These are phyloP conservation scores for Cryptotermes secundus DNA, from an alignment of 1,140 invertebrate genomes.

Conservation along the genomic window DNA sequence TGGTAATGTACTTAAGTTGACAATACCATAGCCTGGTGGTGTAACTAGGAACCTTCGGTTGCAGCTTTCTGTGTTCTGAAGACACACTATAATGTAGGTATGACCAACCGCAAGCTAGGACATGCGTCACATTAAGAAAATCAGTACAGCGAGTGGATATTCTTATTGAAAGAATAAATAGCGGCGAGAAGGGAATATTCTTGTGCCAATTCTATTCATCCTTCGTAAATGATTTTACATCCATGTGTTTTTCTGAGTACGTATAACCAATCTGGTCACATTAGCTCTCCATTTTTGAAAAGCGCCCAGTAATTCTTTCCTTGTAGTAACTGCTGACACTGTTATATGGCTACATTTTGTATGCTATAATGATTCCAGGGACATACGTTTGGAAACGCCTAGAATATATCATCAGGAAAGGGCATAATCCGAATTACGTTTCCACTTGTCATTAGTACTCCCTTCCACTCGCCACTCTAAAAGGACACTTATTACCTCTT, in stretches of 20 bases:
- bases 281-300: neutral
- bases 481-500: neutral
- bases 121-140: too few relatives aligned
- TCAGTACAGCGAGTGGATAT: too few relatives aligned
- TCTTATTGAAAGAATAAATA: too few relatives aligned
- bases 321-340: neutral
- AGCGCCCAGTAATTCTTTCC: neutral
- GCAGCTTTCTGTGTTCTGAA: too few relatives aligned
- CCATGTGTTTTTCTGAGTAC: neutral
- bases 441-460: neutral
- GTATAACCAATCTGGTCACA: neutral
- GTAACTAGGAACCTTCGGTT: too few relatives aligned
- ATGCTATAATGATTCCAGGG: neutral
- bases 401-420: neutral
- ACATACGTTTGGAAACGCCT: neutral
- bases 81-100: too few relatives aligned
- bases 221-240: too few relatives aligned
- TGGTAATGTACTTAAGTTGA: too few relatives aligned
- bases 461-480: neutral
- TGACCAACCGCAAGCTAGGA: too few relatives aligned
- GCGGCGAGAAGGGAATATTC: too few relatives aligned
- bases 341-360: neutral
- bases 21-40: too few relatives aligned
- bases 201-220: too few relatives aligned
- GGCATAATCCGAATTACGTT: neutral